Percentiles rank a stretch among this genome's conserved stretches.
These are phyloP conservation scores for Apus apus DNA, from an alignment of 2,113 vertebrate genomes.

Conservation along the genomic window DNA sequence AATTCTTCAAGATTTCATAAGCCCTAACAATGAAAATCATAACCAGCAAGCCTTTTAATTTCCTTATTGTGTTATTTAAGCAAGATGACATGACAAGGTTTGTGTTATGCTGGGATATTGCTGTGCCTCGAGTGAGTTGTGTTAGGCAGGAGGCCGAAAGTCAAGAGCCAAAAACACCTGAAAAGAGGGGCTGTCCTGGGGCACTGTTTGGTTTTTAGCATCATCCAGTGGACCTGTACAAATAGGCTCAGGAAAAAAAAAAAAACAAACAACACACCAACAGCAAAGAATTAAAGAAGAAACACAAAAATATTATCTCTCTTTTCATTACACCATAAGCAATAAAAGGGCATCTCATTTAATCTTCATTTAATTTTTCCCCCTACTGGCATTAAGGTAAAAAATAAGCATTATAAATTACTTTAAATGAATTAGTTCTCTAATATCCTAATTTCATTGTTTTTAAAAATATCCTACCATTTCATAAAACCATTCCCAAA, in stretches of 20 bases:
- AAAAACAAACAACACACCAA: too few species aligned
- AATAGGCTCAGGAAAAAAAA: neutral
- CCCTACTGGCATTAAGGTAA: neutral
- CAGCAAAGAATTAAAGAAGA: neutral
- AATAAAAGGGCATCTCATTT: neutral
- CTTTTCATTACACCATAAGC: neutral
- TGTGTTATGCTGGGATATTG: constrained; percentile 4
- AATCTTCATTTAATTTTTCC: neutral
- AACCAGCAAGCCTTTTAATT: constrained; percentile 44
- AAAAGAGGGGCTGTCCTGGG: neutral
- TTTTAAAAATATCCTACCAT: neutral
- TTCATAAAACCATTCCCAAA: neutral
- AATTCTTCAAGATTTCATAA: constrained; percentile 35
- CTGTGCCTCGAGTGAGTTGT: constrained; percentile 15
- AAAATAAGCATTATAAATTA: constrained; percentile 27
- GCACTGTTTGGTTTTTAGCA: rapidly evolving
- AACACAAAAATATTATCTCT: neutral
- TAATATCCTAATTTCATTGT: neutral
- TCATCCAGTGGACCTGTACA: neutral
- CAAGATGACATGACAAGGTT: constrained; percentile 48
- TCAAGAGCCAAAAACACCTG: neutral
- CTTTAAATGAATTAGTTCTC: neutral
- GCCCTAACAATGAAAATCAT: neutral
- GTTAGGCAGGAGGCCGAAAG: constrained; percentile 3
- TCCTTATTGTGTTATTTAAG: constrained; percentile 68